Evolutionary conservation across 2,113 vertebrate genomes (phyloP).

Genomic region (Aldabrachelys gigantea): DNA sequence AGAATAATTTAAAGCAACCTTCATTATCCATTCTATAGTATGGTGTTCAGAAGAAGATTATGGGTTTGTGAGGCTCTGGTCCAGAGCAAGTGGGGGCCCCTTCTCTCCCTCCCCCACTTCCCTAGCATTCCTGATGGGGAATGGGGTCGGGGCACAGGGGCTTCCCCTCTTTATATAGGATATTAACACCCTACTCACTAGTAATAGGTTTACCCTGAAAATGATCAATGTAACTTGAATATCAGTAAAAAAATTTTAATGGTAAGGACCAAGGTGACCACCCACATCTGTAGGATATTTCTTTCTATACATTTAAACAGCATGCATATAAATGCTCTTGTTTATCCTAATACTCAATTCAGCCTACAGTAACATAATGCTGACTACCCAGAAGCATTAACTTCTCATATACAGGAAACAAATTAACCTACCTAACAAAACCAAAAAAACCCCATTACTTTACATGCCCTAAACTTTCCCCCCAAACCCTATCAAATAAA

Average conservation of each 20-base stretch:
- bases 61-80: no score
- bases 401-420: neutral
- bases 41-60: no score
- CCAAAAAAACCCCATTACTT: neutral
- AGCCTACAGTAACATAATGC: neutral
- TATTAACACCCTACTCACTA: no score
- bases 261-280: neutral
- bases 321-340: neutral
- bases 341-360: neutral
- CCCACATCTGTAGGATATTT: neutral
- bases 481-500: neutral
- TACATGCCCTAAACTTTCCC: neutral
- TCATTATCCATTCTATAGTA: no score
- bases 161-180: no score
- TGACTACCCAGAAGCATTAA: neutral
- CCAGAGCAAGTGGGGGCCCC: no score
- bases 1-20: no score
- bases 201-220: neutral
- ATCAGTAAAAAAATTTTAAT: neutral
- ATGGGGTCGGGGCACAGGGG: no score
- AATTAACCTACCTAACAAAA: conserved; percentile 16
- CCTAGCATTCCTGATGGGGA: no score
- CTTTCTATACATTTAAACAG: neutral
- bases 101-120: no score
- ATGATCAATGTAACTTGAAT: neutral